Conservation (phyloP, 2,113 vertebrate species). For the Strix uralensis region DNA sequence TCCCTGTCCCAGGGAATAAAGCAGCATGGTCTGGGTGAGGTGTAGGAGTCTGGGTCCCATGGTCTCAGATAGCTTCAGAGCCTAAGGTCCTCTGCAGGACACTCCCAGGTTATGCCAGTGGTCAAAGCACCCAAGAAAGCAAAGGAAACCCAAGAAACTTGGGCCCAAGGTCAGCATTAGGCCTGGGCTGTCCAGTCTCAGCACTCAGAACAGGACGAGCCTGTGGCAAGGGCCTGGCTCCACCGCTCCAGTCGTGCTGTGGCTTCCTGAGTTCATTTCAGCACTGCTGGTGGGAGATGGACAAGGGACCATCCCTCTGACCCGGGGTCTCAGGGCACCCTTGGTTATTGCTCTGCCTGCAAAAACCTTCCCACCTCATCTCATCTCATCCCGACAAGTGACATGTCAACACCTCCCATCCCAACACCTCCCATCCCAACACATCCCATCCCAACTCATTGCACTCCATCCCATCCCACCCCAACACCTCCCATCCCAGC, state of each 20-base stretch:
- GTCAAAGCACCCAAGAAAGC: background rate
- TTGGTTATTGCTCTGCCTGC: background rate
- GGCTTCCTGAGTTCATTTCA: too few relatives aligned
- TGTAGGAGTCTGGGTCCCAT: too few relatives aligned
- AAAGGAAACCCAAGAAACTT: too few relatives aligned
- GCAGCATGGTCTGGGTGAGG: background rate
- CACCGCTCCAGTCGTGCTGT: fast-evolving
- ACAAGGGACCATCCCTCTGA: background rate
- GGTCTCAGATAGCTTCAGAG: background rate
- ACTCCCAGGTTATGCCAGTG: background rate
- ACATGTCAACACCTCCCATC: background rate
- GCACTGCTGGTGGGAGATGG: background rate
- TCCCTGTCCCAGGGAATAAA: background rate
- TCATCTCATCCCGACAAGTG: too few relatives aligned
- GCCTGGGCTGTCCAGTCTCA: background rate
- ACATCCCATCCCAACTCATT: background rate
- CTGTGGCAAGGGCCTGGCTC: background rate
- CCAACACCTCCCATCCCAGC: background rate
- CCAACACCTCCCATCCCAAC: too few relatives aligned
- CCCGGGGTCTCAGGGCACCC: background rate
- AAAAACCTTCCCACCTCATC: background rate
- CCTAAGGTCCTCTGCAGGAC: background rate
- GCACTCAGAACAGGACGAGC: background rate
- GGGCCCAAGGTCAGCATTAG: background rate
- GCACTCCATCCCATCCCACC: background rate